phyloP scores from a whole-genome alignment of 2,888 invertebrate genomes.

The Autographa gamma region DNA sequence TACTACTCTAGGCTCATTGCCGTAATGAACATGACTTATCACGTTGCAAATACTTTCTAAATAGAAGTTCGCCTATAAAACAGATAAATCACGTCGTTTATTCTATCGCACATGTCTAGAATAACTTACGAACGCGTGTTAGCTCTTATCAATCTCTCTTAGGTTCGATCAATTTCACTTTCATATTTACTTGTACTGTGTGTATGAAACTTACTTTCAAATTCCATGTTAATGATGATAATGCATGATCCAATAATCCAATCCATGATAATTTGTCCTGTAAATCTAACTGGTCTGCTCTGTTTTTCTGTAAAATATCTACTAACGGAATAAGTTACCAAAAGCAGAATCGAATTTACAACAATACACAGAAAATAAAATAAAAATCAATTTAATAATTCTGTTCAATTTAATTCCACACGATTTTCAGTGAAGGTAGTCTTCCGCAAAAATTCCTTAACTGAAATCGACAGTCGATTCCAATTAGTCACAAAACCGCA shows the following conservation, averaged over 20 bases:
- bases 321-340: not conserved
- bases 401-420: not conserved
- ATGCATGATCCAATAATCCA: no score
- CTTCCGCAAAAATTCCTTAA: slow-evolving; percentile 28
- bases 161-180: no score
- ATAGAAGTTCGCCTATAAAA: not conserved
- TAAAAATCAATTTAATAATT: not conserved
- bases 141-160: not conserved
- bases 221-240: no score
- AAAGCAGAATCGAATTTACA: not conserved
- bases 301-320: not conserved
- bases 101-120: not conserved
- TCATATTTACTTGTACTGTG: no score
- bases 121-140: not conserved
- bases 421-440: slow-evolving; percentile 8
- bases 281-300: no score
- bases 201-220: no score
- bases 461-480: slow-evolving; percentile 14
- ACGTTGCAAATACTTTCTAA: not conserved
- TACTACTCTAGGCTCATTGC: not conserved
- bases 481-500: slow-evolving; percentile 9
- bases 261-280: no score
- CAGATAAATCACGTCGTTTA: not conserved
- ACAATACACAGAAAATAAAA: not conserved
- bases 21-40: not conserved